These are phyloP conservation scores for Cassiopea andromeda DNA, from an alignment of 30 jellyfish, hydroid and myxozoan species.

Conservation along the genomic window DNA sequence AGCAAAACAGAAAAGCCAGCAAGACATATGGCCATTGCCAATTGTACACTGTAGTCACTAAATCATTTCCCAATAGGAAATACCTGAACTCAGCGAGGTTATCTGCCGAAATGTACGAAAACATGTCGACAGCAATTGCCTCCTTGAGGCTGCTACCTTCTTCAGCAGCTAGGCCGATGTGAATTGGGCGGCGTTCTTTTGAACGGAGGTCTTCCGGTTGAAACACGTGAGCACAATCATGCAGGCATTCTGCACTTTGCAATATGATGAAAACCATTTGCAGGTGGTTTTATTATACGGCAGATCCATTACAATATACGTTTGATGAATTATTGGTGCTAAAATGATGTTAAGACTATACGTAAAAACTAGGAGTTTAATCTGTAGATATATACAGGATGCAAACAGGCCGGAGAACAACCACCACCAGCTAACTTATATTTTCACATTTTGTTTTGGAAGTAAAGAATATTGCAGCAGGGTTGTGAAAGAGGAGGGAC, in stretches of 20 bases:
- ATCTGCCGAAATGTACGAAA: background rate
- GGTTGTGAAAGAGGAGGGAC: no score
- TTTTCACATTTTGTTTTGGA: no score
- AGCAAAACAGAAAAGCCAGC: conserved; percentile 49
- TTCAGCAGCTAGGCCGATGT: background rate
- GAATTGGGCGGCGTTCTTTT: background rate
- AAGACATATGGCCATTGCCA: conserved; percentile 61
- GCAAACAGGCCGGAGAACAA: no score
- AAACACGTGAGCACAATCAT: background rate
- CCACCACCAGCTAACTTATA: no score
- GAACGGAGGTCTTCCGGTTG: background rate
- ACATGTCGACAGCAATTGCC: background rate
- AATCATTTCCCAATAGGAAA: background rate
- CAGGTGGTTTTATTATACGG: no score
- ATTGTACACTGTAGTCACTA: conserved; percentile 24
- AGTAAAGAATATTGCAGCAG: no score
- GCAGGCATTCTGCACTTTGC: background rate
- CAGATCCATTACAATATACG: no score
- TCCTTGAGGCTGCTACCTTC: background rate
- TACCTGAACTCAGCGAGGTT: background rate
- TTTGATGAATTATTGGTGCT: no score
- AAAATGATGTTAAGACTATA: no score
- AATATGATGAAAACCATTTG: no score
- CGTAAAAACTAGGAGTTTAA: no score
- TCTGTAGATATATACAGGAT: no score